Base-by-base conservation (phyloP, 2,797 vertebrate genomes). In the Etheostoma perlongum region DNA sequence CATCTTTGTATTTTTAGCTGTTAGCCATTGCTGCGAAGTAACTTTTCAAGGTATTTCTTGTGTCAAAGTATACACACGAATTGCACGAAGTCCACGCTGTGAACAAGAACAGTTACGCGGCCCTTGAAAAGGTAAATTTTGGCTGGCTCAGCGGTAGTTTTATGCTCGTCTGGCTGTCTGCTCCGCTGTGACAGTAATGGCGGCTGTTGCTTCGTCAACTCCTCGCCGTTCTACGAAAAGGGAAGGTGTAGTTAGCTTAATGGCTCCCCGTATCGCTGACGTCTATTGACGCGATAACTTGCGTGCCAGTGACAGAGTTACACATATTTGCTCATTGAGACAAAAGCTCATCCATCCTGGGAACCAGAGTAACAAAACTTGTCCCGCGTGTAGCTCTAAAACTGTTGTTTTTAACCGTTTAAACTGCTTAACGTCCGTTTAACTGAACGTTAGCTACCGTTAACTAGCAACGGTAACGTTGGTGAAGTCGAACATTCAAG, bases 181-280 rank as follows among this genome's bases (percentile, higher is more conserved):
- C 79, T 82, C 57, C 79, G 85, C 83, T 58, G 81, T 52, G 78
- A 66, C 64, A 67, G 83, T 94, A 93, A 96, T 95, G 95, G 95
- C 95, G 95, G 91, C 92, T 73, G 90, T 76, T 66, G 86, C 91
- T 83, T 75, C 90, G 93, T 89, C 87, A 85, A 76, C 91, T 89
- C 85, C 83, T 91, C 89, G 92, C 78, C 84, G 90, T 84, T 93
- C 81, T 88, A 89, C 88, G 91, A 91, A 93, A 82, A 92, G 93
- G 92, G 94, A 95, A 95, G 94, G 94, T 92, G 93, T 92, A 91
- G 91, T 91, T 93, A 92, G 93, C 92, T 88, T 95, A 95, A 95
- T 95, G 95, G 95, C 93, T 95, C 93, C 93, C 88, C 92, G 94
- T 91, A 91, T 91, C 94, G 95, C 95, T 96, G 95, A 96, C 95